These are phyloP conservation scores for Austrofundulus limnaeus DNA, from an alignment of 2,113 vertebrate species.

Conservation along the genomic window DNA sequence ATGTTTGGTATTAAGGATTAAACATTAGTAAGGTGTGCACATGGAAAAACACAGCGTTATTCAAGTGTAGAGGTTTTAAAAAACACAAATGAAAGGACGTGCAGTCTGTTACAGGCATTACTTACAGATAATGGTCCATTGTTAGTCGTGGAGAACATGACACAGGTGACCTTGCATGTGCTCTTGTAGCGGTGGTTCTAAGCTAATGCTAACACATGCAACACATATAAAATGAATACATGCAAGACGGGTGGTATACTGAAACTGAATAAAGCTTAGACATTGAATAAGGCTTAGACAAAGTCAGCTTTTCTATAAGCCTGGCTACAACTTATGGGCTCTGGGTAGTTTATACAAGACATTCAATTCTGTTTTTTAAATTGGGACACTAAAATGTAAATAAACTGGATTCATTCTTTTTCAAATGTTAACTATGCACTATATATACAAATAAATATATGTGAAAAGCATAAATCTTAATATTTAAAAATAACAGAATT, in stretches of 20 bases:
- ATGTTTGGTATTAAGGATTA: constrained; percentile 59
- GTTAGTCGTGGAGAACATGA: constrained; percentile 57
- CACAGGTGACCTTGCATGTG: constrained; percentile 51
- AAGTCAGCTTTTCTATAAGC: constrained; percentile 34
- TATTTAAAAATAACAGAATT: background rate
- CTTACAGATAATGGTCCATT: constrained; percentile 59
- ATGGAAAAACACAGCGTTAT: constrained; percentile 48
- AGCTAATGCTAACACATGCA: constrained; percentile 33
- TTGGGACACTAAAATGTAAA: background rate
- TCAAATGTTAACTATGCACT: too few species aligned
- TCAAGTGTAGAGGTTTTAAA: background rate
- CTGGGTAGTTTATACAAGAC: constrained; percentile 14
- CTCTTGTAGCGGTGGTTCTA: constrained; percentile 28
- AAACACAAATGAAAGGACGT: constrained; percentile 13
- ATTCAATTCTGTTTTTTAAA: constrained; percentile 4
- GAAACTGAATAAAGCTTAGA: constrained; percentile 30
- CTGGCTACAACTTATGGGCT: constrained; percentile 24
- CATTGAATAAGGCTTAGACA: constrained; percentile 45
- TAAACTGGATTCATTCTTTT: background rate
- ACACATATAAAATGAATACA: constrained; percentile 54
- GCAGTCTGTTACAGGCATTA: constrained; percentile 38
- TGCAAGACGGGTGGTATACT: constrained; percentile 46
- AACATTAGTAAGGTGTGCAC: constrained; percentile 43
- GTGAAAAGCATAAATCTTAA: background rate
- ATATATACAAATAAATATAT: too few species aligned